Percentiles rank a stretch among this genome's conserved stretches.
phyloP scores from a whole-genome alignment of 2,113 vertebrate species.

The sheep (Ovis aries) region DNA sequence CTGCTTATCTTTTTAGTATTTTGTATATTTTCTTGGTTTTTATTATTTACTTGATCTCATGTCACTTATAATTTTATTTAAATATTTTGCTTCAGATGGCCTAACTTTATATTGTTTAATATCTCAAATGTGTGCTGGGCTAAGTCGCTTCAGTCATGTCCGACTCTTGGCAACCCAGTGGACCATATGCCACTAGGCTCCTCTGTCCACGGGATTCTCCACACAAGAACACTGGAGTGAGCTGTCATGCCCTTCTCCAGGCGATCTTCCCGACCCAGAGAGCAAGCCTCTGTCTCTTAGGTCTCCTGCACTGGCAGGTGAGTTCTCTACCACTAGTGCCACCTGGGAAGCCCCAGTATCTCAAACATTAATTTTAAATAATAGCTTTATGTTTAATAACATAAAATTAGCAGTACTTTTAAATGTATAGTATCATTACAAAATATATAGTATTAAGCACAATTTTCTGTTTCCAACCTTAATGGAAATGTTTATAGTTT shows the following conservation, averaged over 20 bases:
- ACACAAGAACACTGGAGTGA: accelerated
- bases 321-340: not conserved
- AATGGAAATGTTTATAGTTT: not conserved
- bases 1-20: not conserved
- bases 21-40: not conserved
- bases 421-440: not conserved
- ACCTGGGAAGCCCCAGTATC: not conserved
- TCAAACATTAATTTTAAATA: not conserved
- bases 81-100: not conserved
- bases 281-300: not conserved
- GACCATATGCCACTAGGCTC: not conserved
- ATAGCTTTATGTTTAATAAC: not conserved
- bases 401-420: not conserved
- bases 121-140: not conserved
- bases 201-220: not conserved
- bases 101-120: not conserved
- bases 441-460: not conserved
- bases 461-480: not conserved
- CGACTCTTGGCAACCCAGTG: accelerated
- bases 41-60: not conserved
- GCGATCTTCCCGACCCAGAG: not conserved
- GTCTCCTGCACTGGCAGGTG: not conserved
- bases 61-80: not conserved
- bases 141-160: not conserved
- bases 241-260: accelerated